These are phyloP conservation scores for Frankliniella fusca DNA, from an alignment of 2,888 invertebrate genomes.

Conservation along the genomic window DNA sequence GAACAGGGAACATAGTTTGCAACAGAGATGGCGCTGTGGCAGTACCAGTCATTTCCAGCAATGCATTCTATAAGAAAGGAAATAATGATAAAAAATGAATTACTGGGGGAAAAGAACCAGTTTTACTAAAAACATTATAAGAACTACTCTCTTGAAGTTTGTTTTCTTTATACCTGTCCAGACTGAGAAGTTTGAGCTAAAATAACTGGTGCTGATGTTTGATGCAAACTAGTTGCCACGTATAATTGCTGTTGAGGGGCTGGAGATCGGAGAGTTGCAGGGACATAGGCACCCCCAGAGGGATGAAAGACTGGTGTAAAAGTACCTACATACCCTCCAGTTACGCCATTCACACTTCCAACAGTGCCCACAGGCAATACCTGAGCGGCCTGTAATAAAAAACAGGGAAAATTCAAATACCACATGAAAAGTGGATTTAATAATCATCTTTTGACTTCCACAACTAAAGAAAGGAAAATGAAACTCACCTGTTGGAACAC, in stretches of 20 bases:
- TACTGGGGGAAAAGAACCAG: too few species aligned
- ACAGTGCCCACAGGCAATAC: not conserved
- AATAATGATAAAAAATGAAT: not conserved
- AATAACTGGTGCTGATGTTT: not conserved
- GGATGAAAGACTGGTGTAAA: conserved; percentile 6
- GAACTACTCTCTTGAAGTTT: not conserved
- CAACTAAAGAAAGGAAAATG: not conserved
- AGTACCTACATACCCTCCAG: not conserved
- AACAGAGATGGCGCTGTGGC: not conserved
- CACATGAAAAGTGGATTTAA: not conserved
- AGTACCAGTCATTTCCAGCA: not conserved
- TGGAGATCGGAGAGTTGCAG: not conserved
- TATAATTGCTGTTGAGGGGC: not conserved
- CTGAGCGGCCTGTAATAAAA: not conserved
- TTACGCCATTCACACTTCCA: not conserved
- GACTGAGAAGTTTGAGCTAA: not conserved
- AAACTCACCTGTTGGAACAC: not conserved
- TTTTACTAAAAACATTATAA: not conserved
- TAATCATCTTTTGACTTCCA: not conserved
- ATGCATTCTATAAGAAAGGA: not conserved
- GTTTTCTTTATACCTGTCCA: not conserved
- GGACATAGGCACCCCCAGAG: not conserved
- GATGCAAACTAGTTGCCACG: not conserved
- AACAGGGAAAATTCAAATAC: too few species aligned
- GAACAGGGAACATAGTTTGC: conserved; percentile 11